Conservation (phyloP, 1,140 invertebrate genomes). For the Hylaeus anthracinus region DNA sequence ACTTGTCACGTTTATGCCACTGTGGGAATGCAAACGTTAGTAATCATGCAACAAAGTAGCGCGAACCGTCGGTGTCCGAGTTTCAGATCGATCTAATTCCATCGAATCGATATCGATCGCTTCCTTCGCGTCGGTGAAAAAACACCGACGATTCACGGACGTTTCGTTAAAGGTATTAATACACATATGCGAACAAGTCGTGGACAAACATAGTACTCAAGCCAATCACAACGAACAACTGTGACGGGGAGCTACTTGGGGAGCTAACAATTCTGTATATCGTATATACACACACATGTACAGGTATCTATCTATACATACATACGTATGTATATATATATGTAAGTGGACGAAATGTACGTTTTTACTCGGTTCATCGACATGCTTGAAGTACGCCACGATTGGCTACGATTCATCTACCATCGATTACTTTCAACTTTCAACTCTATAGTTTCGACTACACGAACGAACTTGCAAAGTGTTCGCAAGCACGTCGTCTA, state of each 20-base stretch:
- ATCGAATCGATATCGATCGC: no score
- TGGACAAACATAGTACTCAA: constrained; percentile 40
- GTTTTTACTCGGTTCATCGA: neutral
- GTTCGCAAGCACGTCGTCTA: constrained; percentile 3
- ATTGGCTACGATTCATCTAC: constrained; percentile 26
- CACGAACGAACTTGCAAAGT: neutral
- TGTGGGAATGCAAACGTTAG: constrained; percentile 53
- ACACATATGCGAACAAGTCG: constrained; percentile 51
- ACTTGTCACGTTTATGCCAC: constrained; percentile 44
- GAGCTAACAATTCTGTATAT: neutral
- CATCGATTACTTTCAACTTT: neutral
- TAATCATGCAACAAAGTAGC: constrained; percentile 54
- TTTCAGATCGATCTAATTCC: no score
- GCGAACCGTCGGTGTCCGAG: constrained; percentile 25
- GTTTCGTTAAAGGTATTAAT: constrained; percentile 12
- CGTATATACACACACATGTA: neutral
- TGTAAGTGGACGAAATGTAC: neutral
- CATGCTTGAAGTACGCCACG: constrained; percentile 30
- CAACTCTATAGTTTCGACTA: constrained; percentile 2
- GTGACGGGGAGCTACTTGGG: constrained; percentile 18
- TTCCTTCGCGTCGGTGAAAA: neutral
- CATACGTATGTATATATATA: neutral
- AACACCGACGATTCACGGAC: constrained; percentile 34
- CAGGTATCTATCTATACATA: no score
- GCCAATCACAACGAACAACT: constrained; percentile 39